Percentiles rank a stretch among this genome's conserved stretches.
Evolutionary conservation across 2,113 vertebrate species (phyloP).

Genomic region (Rhombomys opimus): DNA sequence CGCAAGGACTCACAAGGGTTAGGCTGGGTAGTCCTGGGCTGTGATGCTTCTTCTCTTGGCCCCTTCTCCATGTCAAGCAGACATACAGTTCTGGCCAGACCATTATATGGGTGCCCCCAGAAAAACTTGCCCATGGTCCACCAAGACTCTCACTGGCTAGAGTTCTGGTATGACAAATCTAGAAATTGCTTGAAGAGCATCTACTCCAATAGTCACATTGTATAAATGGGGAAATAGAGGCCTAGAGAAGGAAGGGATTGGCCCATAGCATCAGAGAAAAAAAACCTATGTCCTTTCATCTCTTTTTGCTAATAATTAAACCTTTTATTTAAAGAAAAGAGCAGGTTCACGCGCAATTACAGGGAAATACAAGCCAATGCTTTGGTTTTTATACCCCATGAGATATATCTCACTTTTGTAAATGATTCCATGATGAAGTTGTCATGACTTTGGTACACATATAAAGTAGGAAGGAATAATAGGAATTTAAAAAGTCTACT

Average conservation of each 20-base stretch:
- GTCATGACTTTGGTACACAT: not conserved
- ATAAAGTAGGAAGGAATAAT: not conserved
- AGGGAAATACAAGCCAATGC: not conserved
- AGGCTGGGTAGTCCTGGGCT: not conserved
- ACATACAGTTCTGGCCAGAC: not conserved
- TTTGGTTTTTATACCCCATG: not conserved
- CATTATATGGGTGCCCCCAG: not conserved
- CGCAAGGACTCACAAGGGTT: not conserved
- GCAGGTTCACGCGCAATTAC: not conserved
- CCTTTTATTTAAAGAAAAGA: slow-evolving; percentile 6
- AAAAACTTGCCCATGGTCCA: not conserved
- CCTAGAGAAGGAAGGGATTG: not conserved
- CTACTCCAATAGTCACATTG: not conserved
- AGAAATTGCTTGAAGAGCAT: not conserved
- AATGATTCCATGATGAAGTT: not conserved
- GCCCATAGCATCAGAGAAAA: not conserved
- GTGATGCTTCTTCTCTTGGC: not conserved
- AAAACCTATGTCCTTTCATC: not conserved
- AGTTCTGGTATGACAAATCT: not conserved
- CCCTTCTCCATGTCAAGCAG: not conserved
- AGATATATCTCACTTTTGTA: not conserved
- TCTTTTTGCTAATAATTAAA: not conserved
- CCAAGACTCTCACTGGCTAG: not conserved
- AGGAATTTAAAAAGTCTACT: not conserved
- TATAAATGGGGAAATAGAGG: not conserved